phyloP scores from a whole-genome alignment of 1,140 invertebrate species.

The Hesperophylax magnus region DNA sequence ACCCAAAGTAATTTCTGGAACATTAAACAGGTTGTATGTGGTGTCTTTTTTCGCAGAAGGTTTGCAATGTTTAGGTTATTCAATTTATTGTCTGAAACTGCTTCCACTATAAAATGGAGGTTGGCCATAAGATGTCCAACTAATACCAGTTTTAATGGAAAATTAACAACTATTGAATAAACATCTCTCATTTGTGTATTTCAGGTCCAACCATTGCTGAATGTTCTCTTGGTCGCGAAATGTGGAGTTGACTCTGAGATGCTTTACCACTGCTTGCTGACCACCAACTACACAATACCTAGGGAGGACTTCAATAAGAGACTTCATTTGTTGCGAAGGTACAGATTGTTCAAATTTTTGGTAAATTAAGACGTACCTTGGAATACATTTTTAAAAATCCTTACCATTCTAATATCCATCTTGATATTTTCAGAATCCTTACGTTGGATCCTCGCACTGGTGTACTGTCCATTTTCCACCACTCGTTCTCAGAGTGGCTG shows the following conservation, averaged over 20 bases:
- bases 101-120: too few species aligned
- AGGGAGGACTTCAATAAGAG: constrained; percentile 89
- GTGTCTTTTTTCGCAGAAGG: too few species aligned
- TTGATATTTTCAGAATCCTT: constrained; percentile 68
- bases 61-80: too few species aligned
- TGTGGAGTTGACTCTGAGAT: constrained; percentile 86
- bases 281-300: constrained; percentile 84
- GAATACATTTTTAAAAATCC: too few species aligned
- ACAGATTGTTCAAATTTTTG: constrained; percentile 56
- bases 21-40: too few species aligned
- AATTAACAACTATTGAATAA: too few species aligned
- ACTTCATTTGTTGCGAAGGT: constrained; percentile 83
- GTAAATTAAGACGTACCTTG: too few species aligned
- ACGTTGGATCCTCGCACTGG: constrained; percentile 71
- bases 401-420: too few species aligned
- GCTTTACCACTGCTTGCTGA: constrained; percentile 85
- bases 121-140: too few species aligned
- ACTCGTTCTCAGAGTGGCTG: constrained; percentile 95
- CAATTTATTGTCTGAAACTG: too few species aligned
- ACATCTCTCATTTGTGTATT: neutral
- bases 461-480: constrained; percentile 86
- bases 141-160: too few species aligned
- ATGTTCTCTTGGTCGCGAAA: constrained; percentile 89
- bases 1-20: too few species aligned
- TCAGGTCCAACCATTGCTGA: constrained; percentile 80